These are phyloP conservation scores for Eidolon dupreanum DNA, from an alignment of 2,797 vertebrate genomes.

Conservation along the genomic window DNA sequence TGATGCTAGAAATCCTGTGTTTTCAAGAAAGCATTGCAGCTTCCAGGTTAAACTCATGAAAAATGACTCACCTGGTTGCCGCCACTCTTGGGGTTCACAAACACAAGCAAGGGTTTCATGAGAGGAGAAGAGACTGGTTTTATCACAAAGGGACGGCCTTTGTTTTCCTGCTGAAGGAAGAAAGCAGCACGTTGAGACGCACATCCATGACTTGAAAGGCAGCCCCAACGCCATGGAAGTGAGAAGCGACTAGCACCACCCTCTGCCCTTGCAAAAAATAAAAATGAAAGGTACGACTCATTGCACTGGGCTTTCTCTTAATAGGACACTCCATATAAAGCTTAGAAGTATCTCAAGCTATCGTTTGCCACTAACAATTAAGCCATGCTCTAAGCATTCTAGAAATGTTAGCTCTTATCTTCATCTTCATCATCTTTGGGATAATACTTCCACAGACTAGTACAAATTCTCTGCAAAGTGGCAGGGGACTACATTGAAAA, in stretches of 20 bases:
- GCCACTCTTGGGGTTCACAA: constrained; percentile 98
- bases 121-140: constrained; percentile 97
- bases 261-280: neutral
- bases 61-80: constrained; percentile 94
- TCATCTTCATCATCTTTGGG: neutral
- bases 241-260: neutral
- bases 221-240: neutral
- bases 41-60: neutral
- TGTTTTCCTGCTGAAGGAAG: constrained; percentile 90
- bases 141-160: constrained; percentile 97
- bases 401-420: neutral
- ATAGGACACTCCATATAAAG: neutral
- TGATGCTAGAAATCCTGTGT: neutral
- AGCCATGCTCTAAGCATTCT: neutral
- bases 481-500: neutral
- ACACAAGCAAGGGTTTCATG: constrained; percentile 98
- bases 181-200: neutral
- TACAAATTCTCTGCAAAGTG: neutral
- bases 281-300: neutral
- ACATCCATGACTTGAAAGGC: fast-evolving
- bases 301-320: neutral
- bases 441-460: neutral
- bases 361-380: neutral
- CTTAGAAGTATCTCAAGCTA: neutral
- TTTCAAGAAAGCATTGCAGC: neutral